Evolutionary conservation across 2,113 vertebrate genomes (phyloP), one percentile per base, ranked within the genome.

Genomic region (Catharus minimus): DNA sequence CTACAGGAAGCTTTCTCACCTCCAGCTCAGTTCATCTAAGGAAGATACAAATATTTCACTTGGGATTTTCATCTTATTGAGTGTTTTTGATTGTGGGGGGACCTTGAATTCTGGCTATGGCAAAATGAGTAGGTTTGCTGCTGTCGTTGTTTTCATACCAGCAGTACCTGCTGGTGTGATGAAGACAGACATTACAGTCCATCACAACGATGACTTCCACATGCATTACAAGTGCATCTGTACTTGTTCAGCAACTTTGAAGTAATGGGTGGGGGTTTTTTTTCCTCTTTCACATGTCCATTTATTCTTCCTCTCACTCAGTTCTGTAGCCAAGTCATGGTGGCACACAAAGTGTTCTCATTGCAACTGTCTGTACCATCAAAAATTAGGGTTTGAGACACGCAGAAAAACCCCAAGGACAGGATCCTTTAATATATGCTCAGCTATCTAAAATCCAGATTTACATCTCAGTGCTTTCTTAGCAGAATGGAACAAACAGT

Each of bases 191-290:
- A 30, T 75, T 38, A 43, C 41, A 94, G n/a, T 16, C 69, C 2
- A 0, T 44, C 2, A 1, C 21, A 79, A 10, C 7, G 2, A 19
- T 23, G 11, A 52, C 30, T 82, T 71, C 22, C 64, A 64, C 19
- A 24, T 0, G 0, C 39, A 69, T 56, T 33, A 17, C 7, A 62
- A 64, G 61, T 32, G n/a, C 8, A 6, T 39, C 57, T 65, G 9
- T 39, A 16, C 43, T 46, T 27, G 52, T 53, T 61, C 26, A 47
- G 19, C 39, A 20, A 7, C 38, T 88, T 65, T 53, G 49, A 68
- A 86, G 33, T 0, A 9, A 65, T 17, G 8, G 9, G 10, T 39
- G 10, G 21, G 20, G 3, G 13, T 43, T 3, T 50, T 5, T 24
- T 22, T 41, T 14, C 11, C 38, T 19, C 24, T 74, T 86, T 74